Evolutionary conservation across 2,113 vertebrate genomes (phyloP), one percentile per base, ranked within the genome.

Genomic region (Oncorhynchus gorbuscha): DNA sequence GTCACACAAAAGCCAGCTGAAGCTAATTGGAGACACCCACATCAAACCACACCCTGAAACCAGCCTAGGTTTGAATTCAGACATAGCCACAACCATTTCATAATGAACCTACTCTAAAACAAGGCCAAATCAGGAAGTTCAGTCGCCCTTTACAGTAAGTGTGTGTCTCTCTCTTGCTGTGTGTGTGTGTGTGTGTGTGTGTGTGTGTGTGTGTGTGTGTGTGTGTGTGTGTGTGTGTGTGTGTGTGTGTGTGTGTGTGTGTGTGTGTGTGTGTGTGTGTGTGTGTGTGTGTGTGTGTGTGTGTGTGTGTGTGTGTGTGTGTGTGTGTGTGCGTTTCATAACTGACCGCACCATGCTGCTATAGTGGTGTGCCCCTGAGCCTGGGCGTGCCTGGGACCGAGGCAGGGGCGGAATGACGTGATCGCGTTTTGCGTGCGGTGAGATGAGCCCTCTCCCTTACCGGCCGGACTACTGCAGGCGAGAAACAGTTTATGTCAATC

Each of bases 291-390:
- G 83, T 71, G 82, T 77, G 74, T 71, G 76, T 58, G 76, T 82
- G 80, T 75, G 76, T 72, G 80, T 62, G 72, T 76, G 5, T 39
- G 20, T 35, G 58, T 48, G 4, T 55, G 51, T 16, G 69, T 8
- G 76, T 30, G 75, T 73, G 85, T 84, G 51, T 18, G 82, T 89
- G 91, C 91, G 89, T 90, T 91, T 90, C 89, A 91, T 91, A 91
- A 92, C 92, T 92, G 92, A 93, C 93, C 93, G 93, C 93, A 93
- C 92, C 90, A 90, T 92, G 92, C 92, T 92, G 91, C 88, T 92
- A 92, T 55, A 89, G 83, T 89, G 85, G 79, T 77, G 82, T 67
- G 39, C 39, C 39, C 39, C 39, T 45, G 39, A 45, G 39, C 39
- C 39, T 45, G 39, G 39, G 39, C 39, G 39, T 45, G 48, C 74